A percentile compares a stretch with the other conserved stretches of the same genome.
phyloP scores from a whole-genome alignment of 2,888 invertebrate species.

The Caenorhabditis auriculariae region DNA sequence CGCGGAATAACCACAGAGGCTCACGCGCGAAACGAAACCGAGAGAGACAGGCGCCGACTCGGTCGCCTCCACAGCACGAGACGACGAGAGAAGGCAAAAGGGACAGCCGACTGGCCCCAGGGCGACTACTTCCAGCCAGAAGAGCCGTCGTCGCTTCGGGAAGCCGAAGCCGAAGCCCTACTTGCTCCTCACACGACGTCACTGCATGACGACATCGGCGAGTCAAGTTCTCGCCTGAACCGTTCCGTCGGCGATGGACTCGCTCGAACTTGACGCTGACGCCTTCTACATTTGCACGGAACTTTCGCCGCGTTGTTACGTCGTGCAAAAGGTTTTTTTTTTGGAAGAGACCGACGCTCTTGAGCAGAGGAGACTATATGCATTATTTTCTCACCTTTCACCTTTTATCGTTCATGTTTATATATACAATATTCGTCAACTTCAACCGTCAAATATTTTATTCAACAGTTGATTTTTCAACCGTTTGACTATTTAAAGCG shows the following conservation, averaged over 20 bases:
- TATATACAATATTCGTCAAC: too few relatives aligned
- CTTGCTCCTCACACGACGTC: background rate
- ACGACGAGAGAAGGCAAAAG: slow-evolving; percentile 5
- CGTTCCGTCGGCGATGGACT: slow-evolving; percentile 19
- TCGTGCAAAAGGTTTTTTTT: slow-evolving; percentile 71
- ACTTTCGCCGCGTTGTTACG: slow-evolving; percentile 72
- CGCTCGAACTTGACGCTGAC: slow-evolving; percentile 45
- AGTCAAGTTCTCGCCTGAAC: background rate
- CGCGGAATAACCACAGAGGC: too few relatives aligned
- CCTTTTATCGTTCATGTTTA: too few relatives aligned
- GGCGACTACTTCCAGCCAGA: slow-evolving; percentile 1
- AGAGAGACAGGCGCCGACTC: too few relatives aligned
- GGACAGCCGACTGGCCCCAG: slow-evolving; percentile 2
- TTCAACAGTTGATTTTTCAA: too few relatives aligned
- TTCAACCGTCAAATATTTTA: too few relatives aligned
- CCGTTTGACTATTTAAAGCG: too few relatives aligned
- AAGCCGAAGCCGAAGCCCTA: background rate
- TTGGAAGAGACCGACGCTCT: background rate
- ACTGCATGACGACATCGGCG: background rate
- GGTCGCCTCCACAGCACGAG: slow-evolving; percentile 3
- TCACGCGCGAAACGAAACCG: too few relatives aligned
- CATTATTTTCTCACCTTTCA: too few relatives aligned
- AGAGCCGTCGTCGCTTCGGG: background rate
- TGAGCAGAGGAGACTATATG: background rate
- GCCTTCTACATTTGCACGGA: slow-evolving; percentile 71